phyloP scores from a whole-genome alignment of 1,140 invertebrate species.

The Hirudo medicinalis region DNA sequence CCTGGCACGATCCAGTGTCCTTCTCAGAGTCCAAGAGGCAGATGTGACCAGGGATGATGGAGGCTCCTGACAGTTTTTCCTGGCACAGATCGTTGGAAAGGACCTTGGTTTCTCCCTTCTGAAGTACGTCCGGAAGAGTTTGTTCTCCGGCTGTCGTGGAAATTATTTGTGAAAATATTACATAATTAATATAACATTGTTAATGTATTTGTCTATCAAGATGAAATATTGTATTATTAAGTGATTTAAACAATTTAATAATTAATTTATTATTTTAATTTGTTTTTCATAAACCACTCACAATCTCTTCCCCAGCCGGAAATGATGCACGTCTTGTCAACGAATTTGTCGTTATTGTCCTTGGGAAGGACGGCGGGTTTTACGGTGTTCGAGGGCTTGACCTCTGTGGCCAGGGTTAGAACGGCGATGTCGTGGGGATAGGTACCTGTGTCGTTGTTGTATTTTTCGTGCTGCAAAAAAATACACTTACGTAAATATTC shows the following conservation, averaged over 20 bases:
- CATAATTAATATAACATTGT: too few relatives aligned
- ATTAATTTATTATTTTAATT: too few relatives aligned
- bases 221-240: too few relatives aligned
- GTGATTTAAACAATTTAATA: too few relatives aligned
- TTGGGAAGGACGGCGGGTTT: background rate
- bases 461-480: slow-evolving; percentile 13
- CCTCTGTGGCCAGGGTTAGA: background rate
- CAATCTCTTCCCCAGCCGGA: slow-evolving; percentile 13
- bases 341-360: slow-evolving; percentile 8
- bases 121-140: background rate
- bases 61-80: background rate
- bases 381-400: background rate
- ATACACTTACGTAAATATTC: background rate
- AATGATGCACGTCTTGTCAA: background rate
- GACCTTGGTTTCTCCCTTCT: background rate
- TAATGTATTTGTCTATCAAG: too few relatives aligned
- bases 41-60: background rate
- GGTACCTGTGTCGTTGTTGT: slow-evolving; percentile 6
- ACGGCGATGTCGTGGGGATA: slow-evolving; percentile 15
- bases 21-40: background rate
- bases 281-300: background rate
- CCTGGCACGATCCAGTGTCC: slow-evolving; percentile 10
- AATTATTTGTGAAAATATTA: background rate
- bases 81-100: background rate
- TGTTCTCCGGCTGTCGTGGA: background rate